Evolutionary conservation across 2,113 vertebrate genomes (phyloP), one percentile per base, ranked within the genome.

Genomic region (Hippocampus comes): DNA sequence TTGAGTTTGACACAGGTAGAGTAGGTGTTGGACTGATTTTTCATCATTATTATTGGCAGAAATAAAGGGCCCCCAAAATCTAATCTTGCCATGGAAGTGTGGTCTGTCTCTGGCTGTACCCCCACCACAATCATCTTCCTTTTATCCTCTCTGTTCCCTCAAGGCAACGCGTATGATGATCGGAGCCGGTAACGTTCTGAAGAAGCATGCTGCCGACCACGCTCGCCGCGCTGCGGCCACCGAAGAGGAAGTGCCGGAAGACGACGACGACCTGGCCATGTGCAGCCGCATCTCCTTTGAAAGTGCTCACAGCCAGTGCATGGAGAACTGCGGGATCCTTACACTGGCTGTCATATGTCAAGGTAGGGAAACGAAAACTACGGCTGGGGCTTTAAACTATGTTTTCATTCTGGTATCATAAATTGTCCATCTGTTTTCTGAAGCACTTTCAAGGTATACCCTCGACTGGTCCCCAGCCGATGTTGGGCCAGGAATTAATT

Each of bases 161-260:
- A 89, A 98, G 77, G 97, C 97, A 48, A 99, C 96, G 0, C 92
- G 97, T 0, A 90, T 98, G 86, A 96, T 98, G 96, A 99, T 95
- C 0, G 97, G 97, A 1, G 97, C 96, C 0, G 97, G 97, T 21
- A 99, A 99, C 71, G 93, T 98, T 73, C 89, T 98, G 20, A 95
- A 94, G 82, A 94, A 94, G 0, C 97, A 99, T 23, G 95, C 91
- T 0, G 95, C 93, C 0, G 97, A 98, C 68, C 86, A 94, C 3
- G 90, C 95, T 2, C 94, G 93, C 72, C 88, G 89, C 30, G 78
- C 70, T 1, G 88, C 79, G 0, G 68, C 90, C 0, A 30, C 57
- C 0, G 84, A 92, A 0, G 93, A 93, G 27, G 88, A 90, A 0
- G 91, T 90, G 0, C 88, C 76, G 0, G 88, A 90, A 0, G 94